Base-by-base conservation (phyloP, 2,797 vertebrate species). In the Ciconia nigra region DNA sequence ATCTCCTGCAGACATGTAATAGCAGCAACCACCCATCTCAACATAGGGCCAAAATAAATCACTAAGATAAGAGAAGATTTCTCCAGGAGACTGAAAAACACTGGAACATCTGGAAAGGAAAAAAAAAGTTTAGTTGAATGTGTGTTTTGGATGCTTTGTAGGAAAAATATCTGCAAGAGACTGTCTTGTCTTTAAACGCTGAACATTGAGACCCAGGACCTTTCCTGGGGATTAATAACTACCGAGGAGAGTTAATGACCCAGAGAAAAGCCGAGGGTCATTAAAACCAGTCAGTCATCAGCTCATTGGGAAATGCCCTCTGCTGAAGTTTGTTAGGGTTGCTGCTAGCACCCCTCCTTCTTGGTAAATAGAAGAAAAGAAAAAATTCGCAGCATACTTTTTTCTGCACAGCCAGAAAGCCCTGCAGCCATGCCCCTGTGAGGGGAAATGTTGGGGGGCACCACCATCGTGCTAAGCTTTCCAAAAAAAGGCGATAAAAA, bases 11-110 rank as follows among this genome's bases (percentile, higher is more conserved):
- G 96, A 91, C 4, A 10, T 29, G 66, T 26, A 76, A 89, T 22
- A 91, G 90, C 89, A 92, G 61, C 85, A 95, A 84, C 4, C 10
- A 93, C 89, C 81, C 97, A 94, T 80, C 44, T 51, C 92, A 80
- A 72, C 39, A 14, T 47, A 83, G 89, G 62, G 31, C 66, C 70
- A 81, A 80, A 89, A 89, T 97, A 96, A 97, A 97, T 97, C 96
- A 97, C 57, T 49, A 73, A 95, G 95, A 97, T 94, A 96, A 96
- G 97, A 85, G 83, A 55, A 72, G 63, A 90, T 87, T 96, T 93
- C 76, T 89, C 39, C 77, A 81, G 81, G 83, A 91, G 54, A 83
- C 72, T 54, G 52, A 62, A 91, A 96, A 89, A 73, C 66, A 89
- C 69, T 78, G 70, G 65, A 94, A 96, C 96, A 98, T 97, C 96